Base-by-base conservation (phyloP, 2,113 vertebrate genomes). In the Ranitomeya variabilis region DNA sequence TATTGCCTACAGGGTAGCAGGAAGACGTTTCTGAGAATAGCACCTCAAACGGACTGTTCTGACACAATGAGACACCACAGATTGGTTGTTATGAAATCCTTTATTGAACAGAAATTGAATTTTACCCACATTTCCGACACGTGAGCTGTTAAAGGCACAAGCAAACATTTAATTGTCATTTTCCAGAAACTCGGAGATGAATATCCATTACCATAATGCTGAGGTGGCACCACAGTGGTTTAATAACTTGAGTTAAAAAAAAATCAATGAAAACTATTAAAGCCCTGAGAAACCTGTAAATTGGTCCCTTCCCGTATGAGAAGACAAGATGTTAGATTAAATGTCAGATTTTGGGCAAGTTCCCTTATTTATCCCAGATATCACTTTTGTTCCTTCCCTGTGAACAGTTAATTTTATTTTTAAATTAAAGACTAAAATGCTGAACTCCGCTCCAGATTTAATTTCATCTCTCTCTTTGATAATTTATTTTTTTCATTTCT, bases 261-360 rank as follows among this genome's bases (percentile, higher is more conserved):
- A 71, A 66, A 80, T 87, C 86, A 87, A 80, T 87, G 66, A 73
- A 82, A 87, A 80, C 64, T 80, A 87, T 87, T 87, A 81, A 52
- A 81, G 11, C 9, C 26, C 37, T 21, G 14, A 19, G 67, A 80
- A 87, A 81, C 62, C 19, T 80, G 62, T 71, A 86, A 73, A 86
- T 76, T 60, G 54, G n/a, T 86, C 10, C 26, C 69, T 80, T 69
- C n/a, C 78, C 19, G 26, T 21, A 66, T 79, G 73, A 52, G 67
- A 21, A 86, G 16, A 80, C 12, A 31, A n/a, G 7, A 13, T 8
- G 18, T 31, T 37, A 16, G 60, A 80, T 37, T 71, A 52, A 55
- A 87, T 59, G 23, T 31, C 74, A 21, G 78, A 59, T 87, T 59
- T 81, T 64, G 18, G 3, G 60, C n/a, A 19, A 31, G 13, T 66